These are phyloP conservation scores for Heliconius himera DNA, from an alignment of 1,140 invertebrate genomes.

Conservation along the genomic window DNA sequence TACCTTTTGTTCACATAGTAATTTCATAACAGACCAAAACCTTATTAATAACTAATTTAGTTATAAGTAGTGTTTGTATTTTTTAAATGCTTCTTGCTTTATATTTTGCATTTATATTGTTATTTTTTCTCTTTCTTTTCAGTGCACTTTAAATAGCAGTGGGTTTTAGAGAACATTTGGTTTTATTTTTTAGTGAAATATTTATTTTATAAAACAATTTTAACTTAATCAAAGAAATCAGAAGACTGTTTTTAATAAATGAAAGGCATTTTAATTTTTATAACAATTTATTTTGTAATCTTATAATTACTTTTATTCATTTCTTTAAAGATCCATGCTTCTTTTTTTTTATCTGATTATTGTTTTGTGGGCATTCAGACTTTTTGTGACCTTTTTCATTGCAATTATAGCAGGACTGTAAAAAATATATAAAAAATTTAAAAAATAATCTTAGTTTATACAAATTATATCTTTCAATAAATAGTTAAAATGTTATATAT, in stretches of 20 bases:
- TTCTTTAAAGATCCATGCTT: constrained; percentile 46
- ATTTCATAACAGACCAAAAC: too few species aligned
- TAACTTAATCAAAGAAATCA: constrained; percentile 22
- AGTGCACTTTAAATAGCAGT: constrained; percentile 40
- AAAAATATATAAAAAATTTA: constrained; percentile 29
- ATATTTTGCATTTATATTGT: background rate
- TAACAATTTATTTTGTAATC: constrained; percentile 21
- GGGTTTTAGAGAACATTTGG: constrained; percentile 16
- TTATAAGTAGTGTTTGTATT: background rate
- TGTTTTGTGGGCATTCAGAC: constrained; percentile 60
- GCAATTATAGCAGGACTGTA: constrained; percentile 77
- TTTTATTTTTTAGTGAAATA: background rate
- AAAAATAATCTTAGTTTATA: background rate
- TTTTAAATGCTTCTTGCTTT: background rate
- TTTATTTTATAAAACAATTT: constrained; percentile 19
- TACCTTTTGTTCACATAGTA: too few species aligned
- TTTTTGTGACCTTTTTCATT: constrained; percentile 74
- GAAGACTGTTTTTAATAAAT: constrained; percentile 16
- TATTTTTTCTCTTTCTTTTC: constrained; percentile 44
- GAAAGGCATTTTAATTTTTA: constrained; percentile 19
- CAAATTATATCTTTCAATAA: constrained; percentile 15
- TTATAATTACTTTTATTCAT: constrained; percentile 19
- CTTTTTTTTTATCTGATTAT: constrained; percentile 48
- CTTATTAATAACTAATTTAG: too few species aligned
- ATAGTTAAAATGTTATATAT: background rate